These are phyloP conservation scores for Cosmia pyralina DNA, from an alignment of 2,888 invertebrate genomes.

Conservation along the genomic window DNA sequence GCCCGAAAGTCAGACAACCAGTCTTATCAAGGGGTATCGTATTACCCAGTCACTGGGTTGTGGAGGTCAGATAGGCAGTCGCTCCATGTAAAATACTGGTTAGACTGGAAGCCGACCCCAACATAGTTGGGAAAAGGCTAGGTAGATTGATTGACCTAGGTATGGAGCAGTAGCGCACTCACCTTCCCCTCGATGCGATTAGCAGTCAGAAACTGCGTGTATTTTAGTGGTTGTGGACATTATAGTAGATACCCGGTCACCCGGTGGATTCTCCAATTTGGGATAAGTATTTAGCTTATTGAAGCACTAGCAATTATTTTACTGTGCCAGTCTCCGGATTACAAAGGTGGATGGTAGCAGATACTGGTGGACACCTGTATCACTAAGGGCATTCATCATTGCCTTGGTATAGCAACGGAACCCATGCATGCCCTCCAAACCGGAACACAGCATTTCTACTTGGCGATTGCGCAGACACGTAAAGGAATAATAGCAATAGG, in stretches of 20 bases:
- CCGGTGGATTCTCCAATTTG: neutral
- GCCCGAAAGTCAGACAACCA: too few species aligned
- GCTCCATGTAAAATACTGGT: too few species aligned
- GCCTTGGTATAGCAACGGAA: neutral
- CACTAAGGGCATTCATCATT: neutral
- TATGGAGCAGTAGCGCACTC: neutral
- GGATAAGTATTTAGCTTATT: neutral
- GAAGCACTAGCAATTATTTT: neutral
- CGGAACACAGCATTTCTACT: neutral
- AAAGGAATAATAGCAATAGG: neutral
- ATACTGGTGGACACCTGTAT: neutral
- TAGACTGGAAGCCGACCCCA: too few species aligned
- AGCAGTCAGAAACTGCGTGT: neutral
- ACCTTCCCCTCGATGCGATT: neutral
- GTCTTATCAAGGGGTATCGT: too few species aligned
- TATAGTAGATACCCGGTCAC: neutral
- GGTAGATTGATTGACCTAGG: too few species aligned
- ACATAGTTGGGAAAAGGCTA: too few species aligned
- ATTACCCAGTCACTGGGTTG: too few species aligned
- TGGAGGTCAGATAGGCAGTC: too few species aligned
- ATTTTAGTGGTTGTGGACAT: neutral
- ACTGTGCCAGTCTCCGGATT: neutral
- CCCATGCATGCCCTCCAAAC: conserved; percentile 1
- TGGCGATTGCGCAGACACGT: neutral
- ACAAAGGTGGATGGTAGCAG: neutral